Evolutionary conservation across 2,113 vertebrate species (phyloP).

Genomic region (Hemibagrus wyckioides): DNA sequence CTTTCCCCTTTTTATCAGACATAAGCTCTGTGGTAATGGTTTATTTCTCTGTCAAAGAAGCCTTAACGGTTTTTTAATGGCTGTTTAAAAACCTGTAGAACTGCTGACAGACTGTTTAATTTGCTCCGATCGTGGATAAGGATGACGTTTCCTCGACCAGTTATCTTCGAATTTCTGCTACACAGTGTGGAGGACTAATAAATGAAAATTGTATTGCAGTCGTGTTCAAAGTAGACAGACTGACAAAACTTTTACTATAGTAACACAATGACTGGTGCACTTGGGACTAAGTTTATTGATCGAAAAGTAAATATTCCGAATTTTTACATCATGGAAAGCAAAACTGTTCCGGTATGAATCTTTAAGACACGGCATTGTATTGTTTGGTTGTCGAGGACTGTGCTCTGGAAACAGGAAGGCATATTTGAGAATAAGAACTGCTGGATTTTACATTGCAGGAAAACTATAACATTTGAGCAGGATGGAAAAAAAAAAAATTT

Average conservation of each 20-base stretch:
- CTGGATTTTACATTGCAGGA: too few relatives aligned
- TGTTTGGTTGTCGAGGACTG: too few relatives aligned
- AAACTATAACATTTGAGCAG: too few relatives aligned
- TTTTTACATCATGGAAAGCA: not conserved
- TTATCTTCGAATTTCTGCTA: not conserved
- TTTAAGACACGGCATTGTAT: not conserved
- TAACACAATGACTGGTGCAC: too few relatives aligned
- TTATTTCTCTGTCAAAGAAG: not conserved
- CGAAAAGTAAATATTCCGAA: not conserved
- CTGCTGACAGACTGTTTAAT: not conserved
- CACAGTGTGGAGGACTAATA: not conserved
- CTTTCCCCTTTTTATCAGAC: constrained; percentile 1
- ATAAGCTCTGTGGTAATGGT: not conserved
- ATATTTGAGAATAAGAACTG: too few relatives aligned
- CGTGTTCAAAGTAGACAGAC: not conserved
- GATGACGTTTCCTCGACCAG: not conserved
- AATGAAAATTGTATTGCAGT: not conserved
- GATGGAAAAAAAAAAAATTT: too few relatives aligned
- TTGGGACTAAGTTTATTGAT: too few relatives aligned
- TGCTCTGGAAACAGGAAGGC: too few relatives aligned
- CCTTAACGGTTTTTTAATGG: not conserved
- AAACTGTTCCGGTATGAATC: not conserved
- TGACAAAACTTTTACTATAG: too few relatives aligned
- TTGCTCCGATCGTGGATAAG: not conserved
- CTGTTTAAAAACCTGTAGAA: not conserved